These are phyloP conservation scores for Falco columbarius DNA, from an alignment of 2,797 vertebrate species.

Conservation along the genomic window DNA sequence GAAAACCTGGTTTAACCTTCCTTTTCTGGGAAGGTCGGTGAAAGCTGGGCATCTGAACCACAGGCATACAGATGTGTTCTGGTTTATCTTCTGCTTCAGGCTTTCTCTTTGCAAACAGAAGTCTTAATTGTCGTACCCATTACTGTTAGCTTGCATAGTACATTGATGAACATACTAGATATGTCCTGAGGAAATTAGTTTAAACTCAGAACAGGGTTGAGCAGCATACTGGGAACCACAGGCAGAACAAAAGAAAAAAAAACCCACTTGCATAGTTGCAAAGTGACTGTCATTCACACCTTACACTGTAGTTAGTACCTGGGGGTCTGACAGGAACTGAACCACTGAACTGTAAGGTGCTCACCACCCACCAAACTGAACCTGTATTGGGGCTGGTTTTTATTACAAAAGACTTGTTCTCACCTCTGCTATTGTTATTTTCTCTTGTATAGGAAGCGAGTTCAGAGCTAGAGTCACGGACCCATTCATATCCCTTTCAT, in stretches of 20 bases:
- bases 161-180: neutral
- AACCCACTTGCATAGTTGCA: neutral
- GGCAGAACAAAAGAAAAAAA: neutral
- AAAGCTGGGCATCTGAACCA: neutral
- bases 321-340: neutral
- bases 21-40: neutral
- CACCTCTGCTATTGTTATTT: constrained; percentile 64
- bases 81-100: neutral
- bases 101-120: neutral
- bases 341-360: neutral
- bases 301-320: neutral
- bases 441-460: constrained; percentile 65
- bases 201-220: neutral
- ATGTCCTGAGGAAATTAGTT: neutral
- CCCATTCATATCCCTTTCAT: constrained; percentile 23
- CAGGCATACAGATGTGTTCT: neutral
- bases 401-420: constrained; percentile 3
- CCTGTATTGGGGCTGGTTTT: neutral
- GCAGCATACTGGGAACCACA: neutral
- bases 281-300: neutral
- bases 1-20: neutral
- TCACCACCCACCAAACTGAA: neutral
- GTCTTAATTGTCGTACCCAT: neutral
- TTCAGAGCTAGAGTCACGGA: constrained; percentile 55
- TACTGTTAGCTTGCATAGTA: neutral